Evolutionary conservation across 2,113 vertebrate species (phyloP).

Genomic region (Eulemur rufifrons): DNA sequence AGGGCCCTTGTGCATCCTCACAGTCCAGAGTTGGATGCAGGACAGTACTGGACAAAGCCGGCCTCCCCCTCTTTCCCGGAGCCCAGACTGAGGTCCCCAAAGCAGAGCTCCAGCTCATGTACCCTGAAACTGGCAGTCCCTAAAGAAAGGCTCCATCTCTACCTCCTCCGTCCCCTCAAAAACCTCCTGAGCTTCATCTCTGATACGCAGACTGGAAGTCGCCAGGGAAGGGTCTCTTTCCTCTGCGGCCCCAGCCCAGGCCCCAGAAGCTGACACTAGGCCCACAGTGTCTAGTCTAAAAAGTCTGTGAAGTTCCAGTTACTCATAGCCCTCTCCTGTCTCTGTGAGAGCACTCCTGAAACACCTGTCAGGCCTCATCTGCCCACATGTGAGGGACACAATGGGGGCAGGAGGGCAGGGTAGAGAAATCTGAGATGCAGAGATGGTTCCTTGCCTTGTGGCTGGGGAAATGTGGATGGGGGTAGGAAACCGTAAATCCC

Average conservation of each 20-base stretch:
- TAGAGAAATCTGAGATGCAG: constrained; percentile 16
- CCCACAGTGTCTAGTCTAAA: background rate
- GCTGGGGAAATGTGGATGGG: background rate
- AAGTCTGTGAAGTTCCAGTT: background rate
- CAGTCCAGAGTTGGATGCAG: background rate
- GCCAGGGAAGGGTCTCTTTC: background rate
- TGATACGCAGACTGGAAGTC: background rate
- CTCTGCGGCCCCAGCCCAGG: background rate
- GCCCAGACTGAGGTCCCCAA: background rate
- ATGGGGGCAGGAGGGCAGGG: background rate
- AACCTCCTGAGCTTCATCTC: background rate
- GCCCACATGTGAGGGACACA: background rate
- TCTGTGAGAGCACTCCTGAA: constrained; percentile 17
- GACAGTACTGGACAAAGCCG: background rate
- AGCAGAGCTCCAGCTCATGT: background rate
- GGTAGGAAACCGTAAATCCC: constrained; percentile 15
- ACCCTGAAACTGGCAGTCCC: background rate
- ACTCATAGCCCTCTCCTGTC: constrained; percentile 14
- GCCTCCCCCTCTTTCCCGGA: background rate
- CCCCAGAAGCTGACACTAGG: background rate
- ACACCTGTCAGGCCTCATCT: background rate
- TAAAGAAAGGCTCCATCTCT: background rate
- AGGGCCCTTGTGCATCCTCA: background rate
- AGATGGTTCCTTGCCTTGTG: background rate
- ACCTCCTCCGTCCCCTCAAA: background rate